Evolutionary conservation across 2,113 vertebrate genomes (phyloP), one percentile per base, ranked within the genome.

Genomic region (Anser cygnoides): DNA sequence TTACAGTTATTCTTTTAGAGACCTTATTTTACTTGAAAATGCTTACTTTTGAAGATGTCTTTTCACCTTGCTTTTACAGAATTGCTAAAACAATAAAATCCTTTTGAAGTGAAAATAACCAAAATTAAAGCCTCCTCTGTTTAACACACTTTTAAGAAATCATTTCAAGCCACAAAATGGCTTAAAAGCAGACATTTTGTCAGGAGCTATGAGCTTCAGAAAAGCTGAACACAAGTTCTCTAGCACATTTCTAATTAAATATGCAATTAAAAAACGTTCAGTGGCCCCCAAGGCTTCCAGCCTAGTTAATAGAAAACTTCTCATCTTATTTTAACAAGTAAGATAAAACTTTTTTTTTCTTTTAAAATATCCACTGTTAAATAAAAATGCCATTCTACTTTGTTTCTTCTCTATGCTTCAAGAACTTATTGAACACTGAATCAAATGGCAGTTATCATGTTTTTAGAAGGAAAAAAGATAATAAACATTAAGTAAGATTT

Each of bases 231-330:
- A 92, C 44, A 17, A 96, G 31, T 54, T 94, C 87, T 96, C 87
- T 82, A 85, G 19, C 84, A 95, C 89, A 97, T 95, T 97, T 96
- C 95, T 97, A 98, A 98, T 98, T 98, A 97, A 97, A 98, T 97
- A 98, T 96, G 87, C 96, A 98, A 98, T 98, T 98, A 97, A 97
- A 97, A 98, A 97, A 49, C 94, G 90, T 97, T 97, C 97, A 85
- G 85, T 93, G 76, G 44, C 87, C 97, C 96, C 92, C 84, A 87
- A 97, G 97, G 96, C 95, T 95, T 97, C 66, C 73, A 95, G 93
- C 62, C 75, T 94, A 71, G 91, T 97, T 97, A 97, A 97, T 67
- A 94, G 91, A 97, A 96, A 97, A 87, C 75, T 96, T 95, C 80
- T 95, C 96, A 87, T 94, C 89, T 94, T 95, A 86, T 79, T 97